These are phyloP conservation scores for Sebastes cheni DNA, from an alignment of 2,797 vertebrate species.

Conservation along the genomic window DNA sequence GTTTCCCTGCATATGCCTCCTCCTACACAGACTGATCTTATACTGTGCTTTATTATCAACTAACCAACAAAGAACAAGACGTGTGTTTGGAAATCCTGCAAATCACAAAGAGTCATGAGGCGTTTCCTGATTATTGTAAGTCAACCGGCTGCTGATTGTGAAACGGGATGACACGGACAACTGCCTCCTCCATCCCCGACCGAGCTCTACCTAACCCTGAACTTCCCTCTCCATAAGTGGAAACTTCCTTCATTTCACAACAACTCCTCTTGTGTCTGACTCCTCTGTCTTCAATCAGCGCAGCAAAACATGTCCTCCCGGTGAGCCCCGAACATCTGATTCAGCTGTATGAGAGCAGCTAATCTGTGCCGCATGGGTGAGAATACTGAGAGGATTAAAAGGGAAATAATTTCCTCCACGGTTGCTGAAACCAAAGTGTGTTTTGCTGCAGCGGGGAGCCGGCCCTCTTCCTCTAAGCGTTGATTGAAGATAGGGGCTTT, in stretches of 20 bases:
- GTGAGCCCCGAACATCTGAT: constrained; percentile 40
- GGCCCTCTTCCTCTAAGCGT: constrained; percentile 19
- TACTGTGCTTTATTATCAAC: neutral
- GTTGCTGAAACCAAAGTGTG: constrained; percentile 38
- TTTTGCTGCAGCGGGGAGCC: constrained; percentile 12
- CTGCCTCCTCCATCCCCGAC: constrained; percentile 39
- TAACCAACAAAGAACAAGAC: neutral
- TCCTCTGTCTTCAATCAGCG: constrained; percentile 54
- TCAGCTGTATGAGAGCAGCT: constrained; percentile 37
- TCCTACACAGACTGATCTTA: neutral
- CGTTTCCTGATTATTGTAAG: constrained; percentile 21
- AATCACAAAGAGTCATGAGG: constrained; percentile 10
- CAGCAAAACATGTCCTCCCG: constrained; percentile 37
- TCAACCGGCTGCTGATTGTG: constrained; percentile 32
- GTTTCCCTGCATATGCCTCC: neutral
- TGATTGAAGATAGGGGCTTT: constrained; percentile 57
- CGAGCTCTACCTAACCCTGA: constrained; percentile 59
- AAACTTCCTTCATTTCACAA: constrained; percentile 70
- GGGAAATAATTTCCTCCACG: constrained; percentile 47
- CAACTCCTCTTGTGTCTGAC: constrained; percentile 47
- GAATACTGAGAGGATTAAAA: constrained; percentile 49
- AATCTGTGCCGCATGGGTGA: constrained; percentile 61
- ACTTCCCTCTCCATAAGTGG: constrained; percentile 64
- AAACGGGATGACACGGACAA: constrained; percentile 65
- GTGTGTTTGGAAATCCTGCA: constrained; percentile 5